Conservation (phyloP, 2,888 invertebrate species). For the Taphrorychus bicolor region DNA sequence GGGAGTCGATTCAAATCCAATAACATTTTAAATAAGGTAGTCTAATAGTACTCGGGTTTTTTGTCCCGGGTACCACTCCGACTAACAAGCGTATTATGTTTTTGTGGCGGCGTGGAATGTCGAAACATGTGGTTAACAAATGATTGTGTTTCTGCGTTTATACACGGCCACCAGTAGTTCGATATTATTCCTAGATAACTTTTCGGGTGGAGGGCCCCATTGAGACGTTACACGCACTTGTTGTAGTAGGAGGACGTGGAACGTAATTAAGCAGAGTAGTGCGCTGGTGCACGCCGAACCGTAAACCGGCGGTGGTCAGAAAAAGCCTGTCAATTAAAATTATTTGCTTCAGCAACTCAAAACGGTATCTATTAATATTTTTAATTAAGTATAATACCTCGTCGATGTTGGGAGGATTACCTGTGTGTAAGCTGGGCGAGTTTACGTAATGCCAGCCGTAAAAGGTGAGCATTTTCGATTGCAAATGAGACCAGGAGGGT, state of each 20-base stretch:
- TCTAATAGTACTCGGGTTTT: constrained; percentile 33
- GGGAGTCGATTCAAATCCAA: constrained; percentile 39
- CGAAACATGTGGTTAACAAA: constrained; percentile 39
- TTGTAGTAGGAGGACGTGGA: not conserved
- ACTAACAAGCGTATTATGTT: constrained; percentile 40
- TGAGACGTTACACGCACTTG: not conserved
- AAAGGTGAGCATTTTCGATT: not conserved
- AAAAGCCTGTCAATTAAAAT: constrained; percentile 43
- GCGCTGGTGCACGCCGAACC: constrained; percentile 37
- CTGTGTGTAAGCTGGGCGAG: not conserved
- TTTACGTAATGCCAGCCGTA: not conserved
- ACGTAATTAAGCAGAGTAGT: constrained; percentile 20
- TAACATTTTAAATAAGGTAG: constrained; percentile 40
- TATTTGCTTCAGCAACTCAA: constrained; percentile 42
- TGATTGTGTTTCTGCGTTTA: constrained; percentile 23
- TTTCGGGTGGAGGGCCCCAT: constrained; percentile 1
- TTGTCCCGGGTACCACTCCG: constrained; percentile 27
- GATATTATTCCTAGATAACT: constrained; percentile 5
- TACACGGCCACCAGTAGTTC: constrained; percentile 7
- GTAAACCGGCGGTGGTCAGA: constrained; percentile 36
- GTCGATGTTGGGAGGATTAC: not conserved
- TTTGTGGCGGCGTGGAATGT: constrained; percentile 29
- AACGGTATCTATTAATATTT: constrained; percentile 43
- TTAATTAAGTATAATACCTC: constrained; percentile 36
- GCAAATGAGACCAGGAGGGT: not conserved